A percentile compares a stretch with the other conserved stretches of the same genome.
phyloP scores from a whole-genome alignment of 2,113 vertebrate genomes.

The Elephantulus edwardii region DNA sequence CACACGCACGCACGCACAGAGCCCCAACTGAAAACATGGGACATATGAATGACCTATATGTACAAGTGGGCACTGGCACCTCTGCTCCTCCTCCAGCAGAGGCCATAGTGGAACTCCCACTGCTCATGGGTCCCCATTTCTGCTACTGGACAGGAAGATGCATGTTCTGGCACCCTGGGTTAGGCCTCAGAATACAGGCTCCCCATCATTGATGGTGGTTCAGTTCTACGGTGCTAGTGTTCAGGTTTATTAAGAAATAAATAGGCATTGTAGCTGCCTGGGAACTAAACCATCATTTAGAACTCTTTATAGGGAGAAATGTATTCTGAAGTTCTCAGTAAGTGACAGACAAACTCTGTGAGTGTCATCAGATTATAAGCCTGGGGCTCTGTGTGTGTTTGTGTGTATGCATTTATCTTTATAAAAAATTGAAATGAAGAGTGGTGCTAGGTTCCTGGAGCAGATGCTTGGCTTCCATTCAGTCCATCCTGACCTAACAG shows the following conservation, averaged over 20 bases:
- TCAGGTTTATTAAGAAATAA: constrained; percentile 64
- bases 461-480: constrained; percentile 65
- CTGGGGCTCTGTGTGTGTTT: constrained; percentile 53
- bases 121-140: background rate
- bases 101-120: background rate
- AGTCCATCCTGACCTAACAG: constrained; percentile 35
- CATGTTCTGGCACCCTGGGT: background rate
- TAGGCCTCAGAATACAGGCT: constrained; percentile 60
- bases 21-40: constrained; percentile 46
- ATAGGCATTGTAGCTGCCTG: constrained; percentile 75
- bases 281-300: constrained; percentile 61
- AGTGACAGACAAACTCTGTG: constrained; percentile 22
- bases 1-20: constrained; percentile 30
- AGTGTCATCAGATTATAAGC: constrained; percentile 22
- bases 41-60: constrained; percentile 62
- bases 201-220: constrained; percentile 6
- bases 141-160: background rate
- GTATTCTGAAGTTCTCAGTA: constrained; percentile 60
- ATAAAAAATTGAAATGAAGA: constrained; percentile 68
- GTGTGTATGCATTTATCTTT: constrained; percentile 18
- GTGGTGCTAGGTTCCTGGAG: constrained; percentile 50
- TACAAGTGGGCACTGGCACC: constrained; percentile 55
- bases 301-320: constrained; percentile 35
- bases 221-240: constrained; percentile 70
- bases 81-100: background rate